Percentiles rank a stretch among this genome's conserved stretches.
Conservation (phyloP, 2,888 invertebrate species). For the Xylophagus ater region DNA sequence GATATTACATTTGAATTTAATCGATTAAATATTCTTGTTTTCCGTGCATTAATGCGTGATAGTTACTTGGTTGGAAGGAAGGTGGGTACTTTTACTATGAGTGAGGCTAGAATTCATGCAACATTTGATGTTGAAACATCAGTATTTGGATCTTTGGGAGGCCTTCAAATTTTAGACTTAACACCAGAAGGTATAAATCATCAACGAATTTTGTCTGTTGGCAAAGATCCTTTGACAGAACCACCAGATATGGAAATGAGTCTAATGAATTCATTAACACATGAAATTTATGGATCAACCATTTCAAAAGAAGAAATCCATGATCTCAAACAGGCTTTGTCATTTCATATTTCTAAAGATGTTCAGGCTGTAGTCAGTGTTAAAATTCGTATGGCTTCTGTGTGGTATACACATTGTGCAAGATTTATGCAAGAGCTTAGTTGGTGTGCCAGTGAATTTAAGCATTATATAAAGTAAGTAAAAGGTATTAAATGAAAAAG, state of each 20-base stretch:
- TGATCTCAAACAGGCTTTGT: conserved; percentile 37
- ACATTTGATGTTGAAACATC: conserved; percentile 56
- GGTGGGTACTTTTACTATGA: conserved; percentile 88
- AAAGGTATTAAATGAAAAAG: background rate
- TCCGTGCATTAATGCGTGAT: conserved; percentile 67
- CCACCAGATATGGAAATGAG: conserved; percentile 26
- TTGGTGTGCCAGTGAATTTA: conserved; percentile 82
- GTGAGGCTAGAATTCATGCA: conserved; percentile 80
- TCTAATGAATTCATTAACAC: conserved; percentile 30
- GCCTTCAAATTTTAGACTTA: conserved; percentile 80
- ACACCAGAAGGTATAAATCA: conserved; percentile 74
- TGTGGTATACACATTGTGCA: conserved; percentile 89
- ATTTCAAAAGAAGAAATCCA: conserved; percentile 25
- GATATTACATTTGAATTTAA: conserved; percentile 90
- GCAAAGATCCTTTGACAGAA: conserved; percentile 58
- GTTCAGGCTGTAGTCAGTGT: conserved; percentile 29
- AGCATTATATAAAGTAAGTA: conserved; percentile 53
- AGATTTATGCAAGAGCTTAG: conserved; percentile 74
- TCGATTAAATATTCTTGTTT: conserved; percentile 73
- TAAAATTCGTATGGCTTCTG: conserved; percentile 63
- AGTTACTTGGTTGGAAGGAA: conserved; percentile 65
- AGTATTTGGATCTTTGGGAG: conserved; percentile 81
- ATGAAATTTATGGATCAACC: conserved; percentile 37
- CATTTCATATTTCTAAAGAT: conserved; percentile 34
- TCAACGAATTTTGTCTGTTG: conserved; percentile 75